These are phyloP conservation scores for Xyrichtys novacula DNA, from an alignment of 2,797 vertebrate genomes.

Conservation along the genomic window DNA sequence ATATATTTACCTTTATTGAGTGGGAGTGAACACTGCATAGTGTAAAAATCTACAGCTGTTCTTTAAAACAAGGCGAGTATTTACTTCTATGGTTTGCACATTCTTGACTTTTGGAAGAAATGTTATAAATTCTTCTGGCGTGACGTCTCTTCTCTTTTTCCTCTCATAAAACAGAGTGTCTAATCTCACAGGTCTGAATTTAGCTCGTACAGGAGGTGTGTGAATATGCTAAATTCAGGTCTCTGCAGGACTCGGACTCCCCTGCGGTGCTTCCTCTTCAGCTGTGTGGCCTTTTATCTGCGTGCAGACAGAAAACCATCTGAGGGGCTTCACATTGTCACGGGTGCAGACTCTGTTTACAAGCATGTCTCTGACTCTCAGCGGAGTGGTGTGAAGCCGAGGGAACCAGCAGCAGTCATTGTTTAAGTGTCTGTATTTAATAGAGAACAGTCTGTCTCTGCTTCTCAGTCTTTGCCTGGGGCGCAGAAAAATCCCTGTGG, in stretches of 20 bases:
- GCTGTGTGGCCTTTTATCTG: slow-evolving; percentile 48
- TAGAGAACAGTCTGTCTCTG: slow-evolving; percentile 3
- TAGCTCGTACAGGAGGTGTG: slow-evolving; percentile 26
- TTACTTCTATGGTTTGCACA: slow-evolving; percentile 27
- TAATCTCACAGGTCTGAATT: slow-evolving; percentile 8
- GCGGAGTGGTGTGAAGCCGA: slow-evolving; percentile 26
- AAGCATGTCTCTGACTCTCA: slow-evolving; percentile 20
- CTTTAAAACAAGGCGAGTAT: slow-evolving; percentile 30
- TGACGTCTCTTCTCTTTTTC: slow-evolving; percentile 1
- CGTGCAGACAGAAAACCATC: slow-evolving; percentile 26
- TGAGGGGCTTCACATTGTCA: slow-evolving; percentile 32
- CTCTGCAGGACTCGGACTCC: slow-evolving; percentile 1
- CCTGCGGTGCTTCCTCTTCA: slow-evolving; percentile 18
- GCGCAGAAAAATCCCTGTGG: slow-evolving; percentile 14
- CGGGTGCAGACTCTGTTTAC: not conserved
- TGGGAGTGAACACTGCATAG: slow-evolving; percentile 34
- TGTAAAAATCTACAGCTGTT: slow-evolving; percentile 35
- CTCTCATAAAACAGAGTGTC: slow-evolving; percentile 3
- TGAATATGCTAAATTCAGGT: slow-evolving; percentile 20
- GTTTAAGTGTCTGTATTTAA: slow-evolving; percentile 29
- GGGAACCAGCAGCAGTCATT: slow-evolving; percentile 31
- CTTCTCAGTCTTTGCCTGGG: not conserved
- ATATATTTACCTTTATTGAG: slow-evolving; percentile 65
- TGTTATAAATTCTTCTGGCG: slow-evolving; percentile 9
- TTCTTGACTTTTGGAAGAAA: slow-evolving; percentile 28